Base-by-base conservation (phyloP, 1,140 invertebrate species). In the Charaxes varanes region DNA sequence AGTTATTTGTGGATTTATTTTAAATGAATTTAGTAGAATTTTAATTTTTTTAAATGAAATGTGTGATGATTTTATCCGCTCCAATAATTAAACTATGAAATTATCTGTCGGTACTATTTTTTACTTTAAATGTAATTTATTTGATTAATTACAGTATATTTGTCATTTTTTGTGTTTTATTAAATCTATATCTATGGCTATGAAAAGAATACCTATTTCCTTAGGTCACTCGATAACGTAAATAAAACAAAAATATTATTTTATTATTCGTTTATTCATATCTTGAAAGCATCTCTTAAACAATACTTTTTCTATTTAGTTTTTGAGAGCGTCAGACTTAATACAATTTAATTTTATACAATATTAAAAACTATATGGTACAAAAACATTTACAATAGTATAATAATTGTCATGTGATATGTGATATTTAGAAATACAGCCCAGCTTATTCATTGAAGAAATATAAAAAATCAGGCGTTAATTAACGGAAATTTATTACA, bases 141-240 rank as follows among this genome's bases (percentile, higher is more conserved):
- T 79, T 82, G 68, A 64, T 68, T 73, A 71, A 81, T 76, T 73
- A 67, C 64, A 76, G 61, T 82, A 79, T 79, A 79, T 79, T 79
- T 79, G 72, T 79, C 74, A 60, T 47, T 58, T 34, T 49, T 38
- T 43, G 19, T 42, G 13, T 55, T 59, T 46, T 58, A 46, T 58
- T 56, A 44, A 19, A 30, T 17, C 11, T 12, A 13, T 19, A 28
- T 18, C 14, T 24, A n/a, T 37, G 26, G 15, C 16, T 21, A 26
- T 16, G 11, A 2, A n/a, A n/a, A n/a, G n/a, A n/a, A n/a, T n/a
- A n/a, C n/a, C n/a, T n/a, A n/a, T n/a, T n/a, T n/a, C n/a, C n/a
- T n/a, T n/a, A n/a, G n/a, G n/a, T n/a, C n/a, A n/a, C n/a, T n/a
- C n/a, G n/a, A n/a, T n/a, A n/a, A 6, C 6, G 7, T n/a, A 15